These are phyloP conservation scores for Acleris sparsana DNA, from an alignment of 2,888 invertebrate species.

Conservation along the genomic window DNA sequence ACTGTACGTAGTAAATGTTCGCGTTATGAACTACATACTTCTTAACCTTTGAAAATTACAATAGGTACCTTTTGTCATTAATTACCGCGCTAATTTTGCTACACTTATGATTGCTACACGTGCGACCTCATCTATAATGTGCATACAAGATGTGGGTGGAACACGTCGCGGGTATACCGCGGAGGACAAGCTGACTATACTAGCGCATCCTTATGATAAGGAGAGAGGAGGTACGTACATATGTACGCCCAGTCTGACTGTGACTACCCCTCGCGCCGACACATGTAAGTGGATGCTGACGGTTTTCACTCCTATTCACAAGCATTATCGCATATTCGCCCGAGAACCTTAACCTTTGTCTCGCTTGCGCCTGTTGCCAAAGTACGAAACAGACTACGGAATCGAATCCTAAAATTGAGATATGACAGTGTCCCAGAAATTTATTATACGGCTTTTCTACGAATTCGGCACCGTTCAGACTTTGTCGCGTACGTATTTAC, in stretches of 20 bases:
- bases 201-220: slow-evolving; percentile 65
- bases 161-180: slow-evolving; percentile 44
- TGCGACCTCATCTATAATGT: slow-evolving; percentile 76
- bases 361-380: slow-evolving; percentile 7
- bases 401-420: slow-evolving; percentile 7
- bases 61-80: slow-evolving; percentile 13
- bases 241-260: slow-evolving; percentile 68
- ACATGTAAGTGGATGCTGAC: slow-evolving; percentile 63
- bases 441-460: slow-evolving; percentile 52
- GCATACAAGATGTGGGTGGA: slow-evolving; percentile 73
- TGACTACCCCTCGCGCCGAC: slow-evolving; percentile 59
- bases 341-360: slow-evolving; percentile 22
- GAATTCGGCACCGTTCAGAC: slow-evolving; percentile 66
- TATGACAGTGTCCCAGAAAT: slow-evolving; percentile 11
- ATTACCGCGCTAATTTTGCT: neutral
- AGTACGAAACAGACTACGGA: slow-evolving; percentile 17
- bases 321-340: slow-evolving; percentile 56
- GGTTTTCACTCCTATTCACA: slow-evolving; percentile 31
- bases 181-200: slow-evolving; percentile 54
- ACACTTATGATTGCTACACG: slow-evolving; percentile 50
- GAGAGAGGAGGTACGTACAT: slow-evolving; percentile 57
- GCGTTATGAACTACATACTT: too few species aligned
- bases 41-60: slow-evolving; percentile 8
- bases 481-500: slow-evolving; percentile 75
- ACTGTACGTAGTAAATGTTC: too few species aligned